phyloP scores from a whole-genome alignment of 2,797 vertebrate species.

The Emydoidea blandingii region DNA sequence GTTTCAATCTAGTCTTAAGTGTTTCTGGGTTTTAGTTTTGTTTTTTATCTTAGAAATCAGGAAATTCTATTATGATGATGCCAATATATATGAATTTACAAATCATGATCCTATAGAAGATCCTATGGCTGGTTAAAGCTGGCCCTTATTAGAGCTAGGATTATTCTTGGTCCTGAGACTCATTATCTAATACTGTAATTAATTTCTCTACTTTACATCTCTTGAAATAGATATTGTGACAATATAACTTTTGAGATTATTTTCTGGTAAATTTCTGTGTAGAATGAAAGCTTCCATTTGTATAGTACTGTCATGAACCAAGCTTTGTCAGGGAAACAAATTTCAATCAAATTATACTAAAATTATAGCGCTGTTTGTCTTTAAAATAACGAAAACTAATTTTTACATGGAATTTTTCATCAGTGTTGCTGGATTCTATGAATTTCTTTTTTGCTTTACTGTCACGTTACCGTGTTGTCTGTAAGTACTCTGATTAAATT shows the following conservation, averaged over 20 bases:
- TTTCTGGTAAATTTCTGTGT: background rate
- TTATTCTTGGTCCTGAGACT: background rate
- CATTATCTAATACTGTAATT: background rate
- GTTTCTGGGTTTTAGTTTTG: background rate
- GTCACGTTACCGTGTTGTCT: background rate
- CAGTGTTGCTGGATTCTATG: background rate
- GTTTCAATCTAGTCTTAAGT: background rate
- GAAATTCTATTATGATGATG: background rate
- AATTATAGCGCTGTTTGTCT: background rate
- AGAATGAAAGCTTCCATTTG: background rate
- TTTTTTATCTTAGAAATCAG: background rate
- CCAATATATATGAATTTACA: background rate
- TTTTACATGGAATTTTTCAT: background rate
- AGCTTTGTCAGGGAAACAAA: background rate
- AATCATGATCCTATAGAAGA: background rate
- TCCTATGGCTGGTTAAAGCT: background rate
- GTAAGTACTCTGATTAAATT: slow-evolving; percentile 27
- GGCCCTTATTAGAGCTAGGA: background rate
- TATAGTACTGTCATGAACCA: background rate
- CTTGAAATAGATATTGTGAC: background rate
- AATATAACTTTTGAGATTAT: background rate
- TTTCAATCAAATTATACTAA: background rate
- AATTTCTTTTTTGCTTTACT: slow-evolving; percentile 13
- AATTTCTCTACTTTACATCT: background rate
- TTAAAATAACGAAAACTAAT: background rate